phyloP scores from a whole-genome alignment of 2,113 vertebrate genomes.

The Trematocara macrostoma region DNA sequence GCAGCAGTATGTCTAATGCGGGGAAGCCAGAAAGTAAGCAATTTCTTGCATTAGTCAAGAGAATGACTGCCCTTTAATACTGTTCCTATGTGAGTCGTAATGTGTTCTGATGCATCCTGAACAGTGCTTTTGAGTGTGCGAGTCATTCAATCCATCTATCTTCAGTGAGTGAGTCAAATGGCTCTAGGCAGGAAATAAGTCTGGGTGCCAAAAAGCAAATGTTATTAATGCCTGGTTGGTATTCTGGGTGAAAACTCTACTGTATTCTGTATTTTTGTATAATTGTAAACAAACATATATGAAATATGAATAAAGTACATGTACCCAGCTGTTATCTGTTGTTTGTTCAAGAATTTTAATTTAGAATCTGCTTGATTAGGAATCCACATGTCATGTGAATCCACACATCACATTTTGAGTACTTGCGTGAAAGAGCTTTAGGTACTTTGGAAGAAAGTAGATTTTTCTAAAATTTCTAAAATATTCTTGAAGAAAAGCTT shows the following conservation, averaged over 20 bases:
- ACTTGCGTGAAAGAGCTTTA: not conserved
- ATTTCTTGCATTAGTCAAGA: constrained; percentile 14
- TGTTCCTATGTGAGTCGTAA: constrained; percentile 7
- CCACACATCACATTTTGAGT: not conserved
- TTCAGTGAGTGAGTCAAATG: constrained; percentile 19
- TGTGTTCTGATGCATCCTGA: constrained; percentile 7
- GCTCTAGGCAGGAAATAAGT: constrained; percentile 67
- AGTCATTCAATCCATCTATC: constrained; percentile 13
- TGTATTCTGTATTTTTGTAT: constrained; percentile 80
- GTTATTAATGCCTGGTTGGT: constrained; percentile 64
- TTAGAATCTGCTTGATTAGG: not conserved
- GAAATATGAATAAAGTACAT: constrained; percentile 76
- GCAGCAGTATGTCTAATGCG: constrained; percentile 4
- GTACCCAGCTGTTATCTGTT: constrained; percentile 46
- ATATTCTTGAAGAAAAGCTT: not conserved
- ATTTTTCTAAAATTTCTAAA: not conserved
- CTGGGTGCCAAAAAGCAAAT: constrained; percentile 73
- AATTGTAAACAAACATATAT: constrained; percentile 77
- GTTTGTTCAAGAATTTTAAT: not conserved
- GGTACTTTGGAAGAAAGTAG: not conserved
- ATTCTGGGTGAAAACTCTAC: constrained; percentile 72
- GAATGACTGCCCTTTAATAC: constrained; percentile 19
- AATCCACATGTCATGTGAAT: not conserved
- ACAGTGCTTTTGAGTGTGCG: constrained; percentile 26
- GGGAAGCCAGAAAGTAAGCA: not conserved